Base-by-base conservation (phyloP, 2,113 vertebrate genomes). In the Rattus rattus region DNA sequence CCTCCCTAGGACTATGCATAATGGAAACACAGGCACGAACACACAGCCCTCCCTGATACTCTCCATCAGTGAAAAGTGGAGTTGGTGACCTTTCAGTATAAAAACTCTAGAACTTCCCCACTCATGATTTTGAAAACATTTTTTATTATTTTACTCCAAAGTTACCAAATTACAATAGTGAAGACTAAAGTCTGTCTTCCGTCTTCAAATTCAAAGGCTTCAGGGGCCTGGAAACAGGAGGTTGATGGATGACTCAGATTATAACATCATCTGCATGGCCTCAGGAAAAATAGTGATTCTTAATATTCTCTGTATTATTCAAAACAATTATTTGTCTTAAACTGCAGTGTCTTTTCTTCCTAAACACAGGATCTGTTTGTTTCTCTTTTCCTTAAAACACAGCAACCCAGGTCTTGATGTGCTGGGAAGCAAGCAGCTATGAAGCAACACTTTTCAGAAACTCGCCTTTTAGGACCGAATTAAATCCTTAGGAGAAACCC, bases 251-350 rank as follows among this genome's bases (percentile, higher is more conserved):
- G 33, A 89, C 22, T 63, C 61, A 94, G 54, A 59, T 16, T 6
- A n/a, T n/a, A 47, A 69, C n/a, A 70, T 26, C 30, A 90, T 85
- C 61, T 80, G 49, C n/a, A 81, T 33, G 16, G 36, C 43, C 65
- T 75, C 2, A 63, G 20, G 70, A 49, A 88, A 94, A 96, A 91
- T 72, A 88, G 0, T 88, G 61, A 73, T 39, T 86, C 47, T 83
- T 26, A 72, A 54, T 92, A 70, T 94, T 93, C 11, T 93, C 80
- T 43, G n/a, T 89, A 76, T 92, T 91, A 93, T 47, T 81, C 36
- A 93, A 14, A 54, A 93, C 54, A 87, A 83, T 19, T 59, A 76
- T 89, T 93, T 86, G 36, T 76, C 86, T 93, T n/a, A 88, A 92
- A 92, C 13, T 92, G 19, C 69, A n/a, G 56, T 69, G 92, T 22